These are phyloP conservation scores for Morpho helenor DNA, from an alignment of 2,888 invertebrate genomes.

Conservation along the genomic window DNA sequence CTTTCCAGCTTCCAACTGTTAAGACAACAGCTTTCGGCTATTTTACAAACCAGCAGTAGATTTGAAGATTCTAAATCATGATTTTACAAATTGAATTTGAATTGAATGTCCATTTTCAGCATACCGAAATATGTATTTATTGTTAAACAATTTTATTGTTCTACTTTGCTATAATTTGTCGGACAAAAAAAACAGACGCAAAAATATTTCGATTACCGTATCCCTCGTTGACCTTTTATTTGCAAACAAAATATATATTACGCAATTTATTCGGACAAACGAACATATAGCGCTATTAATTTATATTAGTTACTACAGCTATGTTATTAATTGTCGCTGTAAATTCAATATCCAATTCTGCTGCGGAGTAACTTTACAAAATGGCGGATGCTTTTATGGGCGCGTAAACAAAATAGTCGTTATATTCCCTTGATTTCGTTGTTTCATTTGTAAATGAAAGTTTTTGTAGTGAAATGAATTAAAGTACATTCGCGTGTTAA, in stretches of 20 bases:
- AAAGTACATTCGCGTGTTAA: constrained; percentile 36
- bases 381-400: constrained; percentile 3
- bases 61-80: too few relatives aligned
- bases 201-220: not conserved
- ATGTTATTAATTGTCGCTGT: constrained; percentile 14
- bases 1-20: too few relatives aligned
- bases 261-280: constrained; percentile 3
- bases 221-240: not conserved
- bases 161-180: too few relatives aligned
- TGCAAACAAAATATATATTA: not conserved
- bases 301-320: constrained; percentile 2
- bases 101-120: too few relatives aligned
- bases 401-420: constrained; percentile 6
- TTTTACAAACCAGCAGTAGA: too few relatives aligned
- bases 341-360: constrained; percentile 12
- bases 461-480: constrained; percentile 22
- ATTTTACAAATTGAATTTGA: too few relatives aligned
- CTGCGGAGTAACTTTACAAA: constrained; percentile 10
- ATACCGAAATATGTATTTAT: not conserved
- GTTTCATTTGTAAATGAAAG: constrained; percentile 6
- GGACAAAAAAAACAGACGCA: too few relatives aligned
- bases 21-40: too few relatives aligned
- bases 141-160: too few relatives aligned
- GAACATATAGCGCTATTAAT: not conserved
- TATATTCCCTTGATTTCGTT: constrained; percentile 7